Evolutionary conservation across 1,140 invertebrate genomes (phyloP), one percentile per base, ranked within the genome.

Genomic region (Aleiodes sp.): DNA sequence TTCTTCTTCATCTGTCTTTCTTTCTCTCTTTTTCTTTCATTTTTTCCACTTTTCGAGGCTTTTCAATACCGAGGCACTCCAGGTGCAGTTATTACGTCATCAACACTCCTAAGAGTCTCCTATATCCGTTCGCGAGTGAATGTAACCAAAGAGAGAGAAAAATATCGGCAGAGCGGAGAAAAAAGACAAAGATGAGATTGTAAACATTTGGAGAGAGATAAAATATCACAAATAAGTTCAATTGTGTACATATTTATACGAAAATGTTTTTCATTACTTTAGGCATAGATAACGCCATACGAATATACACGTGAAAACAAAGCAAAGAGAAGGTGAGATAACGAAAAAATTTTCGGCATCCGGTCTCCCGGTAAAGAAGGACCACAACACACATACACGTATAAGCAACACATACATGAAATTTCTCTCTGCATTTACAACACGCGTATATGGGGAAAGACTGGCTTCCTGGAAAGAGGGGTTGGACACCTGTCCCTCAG

Each of bases 401-500:
- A 35, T 10, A 35, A 35, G n/a, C n/a, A n/a, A 35, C 31, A 35
- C 31, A 35, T 10, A 35, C 4, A 35, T 4, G 31, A 24, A 52
- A 21, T 52, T 52, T 52, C 46, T 52, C 46, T 52, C 41, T 16
- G 16, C 37, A 43, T 43, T 43, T 52, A 65, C 70, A 76, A 70
- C 73, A 80, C 74, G 76, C 28, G 28, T 29, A 10, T 14, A 14
- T n/a, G 56, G 79, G 75, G 78, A 77, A 78, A 76, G 70, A 70
- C 72, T 73, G 68, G 78, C 81, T 85, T 85, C 82, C 83, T 82
- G 80, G 83, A 85, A 85, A 82, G 82, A 75, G 77, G 79, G 80
- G 80, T 80, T 79, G 83, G 79, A 79, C 83, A 85, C 83, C 83
- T 85, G 83, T 83, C 82, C 80, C 78, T 81, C 82, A 84, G 82